Percentiles rank a stretch among this genome's conserved stretches.
Evolutionary conservation across 2,113 vertebrate genomes (phyloP).

Genomic region (Proteles cristata): DNA sequence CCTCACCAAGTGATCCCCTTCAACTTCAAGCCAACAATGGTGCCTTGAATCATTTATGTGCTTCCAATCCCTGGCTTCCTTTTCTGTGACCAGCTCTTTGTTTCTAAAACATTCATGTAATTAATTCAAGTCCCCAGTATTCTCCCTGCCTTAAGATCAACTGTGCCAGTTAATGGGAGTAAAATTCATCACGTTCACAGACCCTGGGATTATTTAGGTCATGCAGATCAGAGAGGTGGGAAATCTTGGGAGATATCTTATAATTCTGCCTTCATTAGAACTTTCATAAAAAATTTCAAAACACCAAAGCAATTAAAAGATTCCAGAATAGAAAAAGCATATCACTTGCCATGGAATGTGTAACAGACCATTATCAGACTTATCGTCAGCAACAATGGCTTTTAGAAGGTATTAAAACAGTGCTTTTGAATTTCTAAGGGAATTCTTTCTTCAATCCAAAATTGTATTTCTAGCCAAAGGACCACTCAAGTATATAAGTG

Average conservation of each 20-base stretch:
- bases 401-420: background rate
- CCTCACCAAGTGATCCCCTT: background rate
- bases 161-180: background rate
- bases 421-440: background rate
- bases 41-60: background rate
- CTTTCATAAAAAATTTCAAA: background rate
- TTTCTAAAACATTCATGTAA: background rate
- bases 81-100: background rate
- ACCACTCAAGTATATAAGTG: background rate
- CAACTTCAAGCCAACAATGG: background rate
- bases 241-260: background rate
- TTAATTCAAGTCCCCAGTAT: background rate
- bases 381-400: background rate
- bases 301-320: background rate
- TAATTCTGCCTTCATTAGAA: background rate
- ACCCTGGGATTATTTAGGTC: background rate
- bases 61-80: background rate
- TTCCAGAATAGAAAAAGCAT: background rate
- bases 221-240: background rate
- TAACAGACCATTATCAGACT: background rate
- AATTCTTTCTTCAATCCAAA: background rate
- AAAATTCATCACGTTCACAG: background rate
- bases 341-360: background rate
- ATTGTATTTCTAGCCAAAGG: conserved; percentile 21
- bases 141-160: background rate